Conservation (phyloP, 2,888 invertebrate species). For the Oscheius onirici region DNA sequence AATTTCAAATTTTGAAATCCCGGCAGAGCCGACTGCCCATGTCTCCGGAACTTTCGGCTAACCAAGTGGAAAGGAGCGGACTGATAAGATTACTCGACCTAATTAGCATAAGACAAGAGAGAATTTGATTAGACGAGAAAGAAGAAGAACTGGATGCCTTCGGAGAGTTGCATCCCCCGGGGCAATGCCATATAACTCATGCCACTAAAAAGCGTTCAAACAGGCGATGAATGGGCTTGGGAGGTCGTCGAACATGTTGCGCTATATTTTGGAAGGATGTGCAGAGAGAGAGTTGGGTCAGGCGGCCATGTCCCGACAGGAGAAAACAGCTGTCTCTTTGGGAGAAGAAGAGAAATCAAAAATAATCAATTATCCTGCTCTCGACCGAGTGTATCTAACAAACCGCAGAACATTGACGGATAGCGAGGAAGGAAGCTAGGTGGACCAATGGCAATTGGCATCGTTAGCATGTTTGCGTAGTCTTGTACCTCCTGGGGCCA, state of each 20-base stretch:
- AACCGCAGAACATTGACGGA: not conserved
- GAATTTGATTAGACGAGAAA: not conserved
- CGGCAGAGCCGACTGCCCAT: slow-evolving; percentile 54
- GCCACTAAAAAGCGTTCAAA: slow-evolving; percentile 30
- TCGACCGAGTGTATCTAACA: not conserved
- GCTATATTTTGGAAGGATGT: not conserved
- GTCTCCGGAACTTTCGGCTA: not conserved
- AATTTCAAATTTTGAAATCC: too few relatives aligned
- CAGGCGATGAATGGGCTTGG: slow-evolving; percentile 16
- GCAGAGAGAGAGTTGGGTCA: slow-evolving; percentile 5
- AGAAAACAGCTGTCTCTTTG: not conserved
- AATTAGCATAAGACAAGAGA: slow-evolving; percentile 23
- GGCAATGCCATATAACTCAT: slow-evolving; percentile 23
- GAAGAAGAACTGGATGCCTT: not conserved
- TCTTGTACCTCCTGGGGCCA: slow-evolving; percentile 8
- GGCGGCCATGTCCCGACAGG: not conserved
- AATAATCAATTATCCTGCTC: slow-evolving; percentile 8
- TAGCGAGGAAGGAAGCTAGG: not conserved
- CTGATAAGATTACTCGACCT: slow-evolving; percentile 30
- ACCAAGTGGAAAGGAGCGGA: not conserved
- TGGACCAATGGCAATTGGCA: slow-evolving; percentile 19
- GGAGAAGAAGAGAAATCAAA: not conserved
- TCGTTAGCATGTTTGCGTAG: slow-evolving; percentile 26
- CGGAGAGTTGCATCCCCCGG: not conserved
- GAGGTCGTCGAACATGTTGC: slow-evolving; percentile 4